Evolutionary conservation across 2,797 vertebrate species (phyloP).

Genomic region (Meriones psammophilus): DNA sequence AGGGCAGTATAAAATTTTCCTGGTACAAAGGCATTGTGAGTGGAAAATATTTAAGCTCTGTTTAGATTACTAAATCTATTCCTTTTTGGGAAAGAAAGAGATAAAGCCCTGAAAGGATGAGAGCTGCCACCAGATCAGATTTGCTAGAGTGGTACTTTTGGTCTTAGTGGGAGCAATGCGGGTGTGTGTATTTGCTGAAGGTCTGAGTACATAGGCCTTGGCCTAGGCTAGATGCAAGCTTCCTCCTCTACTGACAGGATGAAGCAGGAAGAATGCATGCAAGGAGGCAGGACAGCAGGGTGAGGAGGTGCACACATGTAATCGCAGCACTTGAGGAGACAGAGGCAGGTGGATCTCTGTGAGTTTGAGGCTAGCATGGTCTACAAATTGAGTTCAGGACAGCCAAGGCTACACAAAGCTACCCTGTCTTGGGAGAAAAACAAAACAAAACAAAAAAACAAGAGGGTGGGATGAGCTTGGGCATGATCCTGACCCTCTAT

Average conservation of each 20-base stretch:
- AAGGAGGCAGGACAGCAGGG: not conserved
- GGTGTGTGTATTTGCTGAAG: not conserved
- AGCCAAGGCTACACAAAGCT: too few relatives aligned
- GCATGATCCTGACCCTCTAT: not conserved
- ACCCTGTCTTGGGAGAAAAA: too few relatives aligned
- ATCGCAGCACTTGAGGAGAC: too few relatives aligned
- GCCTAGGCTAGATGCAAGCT: not conserved
- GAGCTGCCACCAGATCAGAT: not conserved
- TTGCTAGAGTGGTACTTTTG: not conserved
- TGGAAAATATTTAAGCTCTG: not conserved
- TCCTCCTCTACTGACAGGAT: not conserved
- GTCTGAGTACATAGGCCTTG: not conserved
- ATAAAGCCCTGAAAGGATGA: not conserved
- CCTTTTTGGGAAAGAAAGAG: not conserved
- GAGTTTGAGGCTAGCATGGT: too few relatives aligned
- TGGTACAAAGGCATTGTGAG: not conserved
- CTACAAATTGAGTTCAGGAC: too few relatives aligned
- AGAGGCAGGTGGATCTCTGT: too few relatives aligned
- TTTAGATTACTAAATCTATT: not conserved
- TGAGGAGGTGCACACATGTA: too few relatives aligned
- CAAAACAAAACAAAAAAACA: too few relatives aligned
- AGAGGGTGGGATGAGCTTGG: not conserved
- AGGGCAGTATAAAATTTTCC: not conserved
- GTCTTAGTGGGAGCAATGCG: not conserved
- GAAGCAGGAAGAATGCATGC: not conserved